Evolutionary conservation across 2,113 vertebrate genomes (phyloP), one percentile per base, ranked within the genome.

Genomic region (Sander vitreus): DNA sequence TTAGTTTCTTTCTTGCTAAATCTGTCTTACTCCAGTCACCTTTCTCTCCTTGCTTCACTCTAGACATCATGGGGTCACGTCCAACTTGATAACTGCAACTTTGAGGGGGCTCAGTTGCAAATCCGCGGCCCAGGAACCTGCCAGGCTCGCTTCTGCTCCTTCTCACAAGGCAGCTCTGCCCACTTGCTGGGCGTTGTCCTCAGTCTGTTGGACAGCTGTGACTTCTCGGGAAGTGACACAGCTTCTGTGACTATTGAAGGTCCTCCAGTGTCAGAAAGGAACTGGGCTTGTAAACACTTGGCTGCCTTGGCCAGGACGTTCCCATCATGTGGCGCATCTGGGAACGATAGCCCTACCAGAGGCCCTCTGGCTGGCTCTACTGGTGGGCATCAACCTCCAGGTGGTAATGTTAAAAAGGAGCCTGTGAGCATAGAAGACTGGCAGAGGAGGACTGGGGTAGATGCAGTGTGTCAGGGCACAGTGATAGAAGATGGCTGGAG

Each of bases 281-380:
- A 97, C 93, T 97, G 97, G 97, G 97, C 97, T 75, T 98, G 95
- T 88, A 97, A 97, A 81, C 96, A 98, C 80, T 92, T 98, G 39
- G 93, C 96, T 0, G 86, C 91, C 10, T 92, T 97, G 80, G 93
- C 96, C 70, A 96, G 94, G 87, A 95, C 96, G 21, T 94, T 94
- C 2, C 76, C 93, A 0, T 74, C 76, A 0, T 84, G 93, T 19
- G n/a, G 89, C 4, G 16, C 58, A 69, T n/a, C 84, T 85, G 5
- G 75, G 76, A 77, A 50, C 23, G 21, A 18, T 58, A 43, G 78
- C 60, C 72, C 80, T 60, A 51, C 67, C 2, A 64, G 36, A 63
- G 53, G 54, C 58, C 72, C 33, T 43, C 47, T n/a, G 27, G 69
- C 74, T 23, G 48, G 77, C 66, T 63, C 80, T 63, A 58, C 64